Base-by-base conservation (phyloP, 2,888 invertebrate species). In the Lepidochrysops patricia region DNA sequence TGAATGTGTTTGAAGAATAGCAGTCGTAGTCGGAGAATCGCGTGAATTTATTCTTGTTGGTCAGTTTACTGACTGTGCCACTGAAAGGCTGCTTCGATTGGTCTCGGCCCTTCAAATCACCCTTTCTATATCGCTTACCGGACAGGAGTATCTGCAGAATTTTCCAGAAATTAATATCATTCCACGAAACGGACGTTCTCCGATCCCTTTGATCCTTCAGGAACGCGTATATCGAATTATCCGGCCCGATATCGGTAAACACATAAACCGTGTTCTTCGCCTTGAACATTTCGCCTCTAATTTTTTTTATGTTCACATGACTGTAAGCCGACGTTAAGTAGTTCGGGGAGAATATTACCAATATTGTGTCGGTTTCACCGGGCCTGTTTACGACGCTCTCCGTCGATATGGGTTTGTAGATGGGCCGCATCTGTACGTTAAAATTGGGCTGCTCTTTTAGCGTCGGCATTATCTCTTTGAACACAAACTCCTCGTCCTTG, bases 211-310 rank as follows among this genome's bases (percentile, higher is more conserved):
- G 82, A 66, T 83, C 81, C 68, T 84, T 84, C 61, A 88, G 69
- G 69, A 86, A 88, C 35, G 84, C 79, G 68, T 83, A 85, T 65
- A 87, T 78, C 61, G 86, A 88, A 73, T 88, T 83, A 64, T 87
- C 86, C 7, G 81, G 76, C 13, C 82, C 86, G 58, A 79, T 76
- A 71, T 88, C 87, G 19, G 74, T 76, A 63, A 85, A 88, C 63
- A 88, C 68, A 65, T 81, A 85, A 67, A 88, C 70, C 23, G 84
- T 82, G 57, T 84, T 77, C 67, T 74, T 76, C 52, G 78, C 74
- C 66, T 80, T 81, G 63, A 79, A 71, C 84, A 88, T 84, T 72
- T 84, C 79, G 19, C 76, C 79, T 37, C 79, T 80, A 67, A 88
- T 87, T 73, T 82, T 83, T 71, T 82, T 86, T 68, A 88, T 86